Evolutionary conservation across 2,113 vertebrate species (phyloP), one percentile per base, ranked within the genome.

Genomic region (Stigmatopora nigra): DNA sequence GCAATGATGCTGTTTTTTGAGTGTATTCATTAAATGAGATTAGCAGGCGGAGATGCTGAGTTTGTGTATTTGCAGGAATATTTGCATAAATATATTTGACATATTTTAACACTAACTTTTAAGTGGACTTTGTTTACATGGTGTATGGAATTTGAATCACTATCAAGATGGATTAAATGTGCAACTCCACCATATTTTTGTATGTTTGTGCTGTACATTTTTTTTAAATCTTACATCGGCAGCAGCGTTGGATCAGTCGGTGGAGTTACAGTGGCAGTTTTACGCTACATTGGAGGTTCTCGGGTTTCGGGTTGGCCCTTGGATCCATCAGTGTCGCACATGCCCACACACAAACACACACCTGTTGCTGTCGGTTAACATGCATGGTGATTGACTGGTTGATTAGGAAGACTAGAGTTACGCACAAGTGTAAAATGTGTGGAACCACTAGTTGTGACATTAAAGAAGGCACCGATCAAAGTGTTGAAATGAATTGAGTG

Each of bases 171-270:
- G 25, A 31, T 31, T 31, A 46, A 14, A 46, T 46, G 11, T 46
- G 45, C 45, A 31, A 31, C 25, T 31, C 3, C 2, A 31, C 25
- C 25, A 31, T 31, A 31, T 31, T n/a, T n/a, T n/a, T 31, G 25
- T 31, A 31, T 1, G 25, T 31, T 41, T 10, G 3, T 41, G 9
- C 9, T 41, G 38, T 41, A 41, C 38, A 41, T 41, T 84, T 88
- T 89, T 89, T 89, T 86, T 90, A 82, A 89, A 89, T 84, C 90
- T 90, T 89, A 88, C 83, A 81, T 90, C 78, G 73, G 87, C 87
- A 81, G 81, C 82, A 82, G 78, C 11, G 64, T 70, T 7, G 75
- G 76, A 71, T 76, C 77, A 82, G 75, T 73, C 78, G 73, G 63
- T 71, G 73, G 75, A 84, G 86, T 87, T 82, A 88, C 87, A 91